Base-by-base conservation (phyloP, 2,888 invertebrate species). In the Prenolepis imparis region DNA sequence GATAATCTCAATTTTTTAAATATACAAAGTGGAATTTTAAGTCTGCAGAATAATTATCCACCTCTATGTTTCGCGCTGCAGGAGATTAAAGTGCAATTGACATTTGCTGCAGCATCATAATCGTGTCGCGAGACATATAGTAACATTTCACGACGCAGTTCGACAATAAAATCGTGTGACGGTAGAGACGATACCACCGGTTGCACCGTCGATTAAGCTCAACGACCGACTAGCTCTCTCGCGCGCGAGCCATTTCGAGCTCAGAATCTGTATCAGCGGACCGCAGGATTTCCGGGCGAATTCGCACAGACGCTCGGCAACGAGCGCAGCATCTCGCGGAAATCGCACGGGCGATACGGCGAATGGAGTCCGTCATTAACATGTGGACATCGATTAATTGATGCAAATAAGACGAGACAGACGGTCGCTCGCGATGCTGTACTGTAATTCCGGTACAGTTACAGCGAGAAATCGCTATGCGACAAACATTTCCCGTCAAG, bases 151-250 rank as follows among this genome's bases (percentile, higher is more conserved):
- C 61, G 67, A 61, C 21, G 32, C 59, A 21, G 41, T 63, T 52
- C 21, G 61, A 83, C 68, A 68, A 68, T 83, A 83, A 83, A 83
- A 83, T 83, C 61, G 52, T 48, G 48, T 18, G 55, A 15, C 67
- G 68, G 36, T 24, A 28, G 59, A 44, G 59, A 44, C 67, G 24
- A 36, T 44, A 24, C 32, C 44, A 64, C 52, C 61, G 63, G 61
- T 61, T 55, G 77, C 48, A 39, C 28, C 59, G 73, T 73, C 84
- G 84, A 84, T 84, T 84, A 84, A 81, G 52, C 67, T 84, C 61
- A 80, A 84, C 84, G 80, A 59, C 41, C 64, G 64, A 63, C 64
- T 55, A 64, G 24, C 32, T 78, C 48, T 24, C 66, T 61, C 66
- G 15, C 28, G 75, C 64, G 39, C 59, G 44, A 39, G 41, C 48